Evolutionary conservation across 2,797 vertebrate genomes (phyloP), one percentile per base, ranked within the genome.

Genomic region (Pangasius mekongensis): DNA sequence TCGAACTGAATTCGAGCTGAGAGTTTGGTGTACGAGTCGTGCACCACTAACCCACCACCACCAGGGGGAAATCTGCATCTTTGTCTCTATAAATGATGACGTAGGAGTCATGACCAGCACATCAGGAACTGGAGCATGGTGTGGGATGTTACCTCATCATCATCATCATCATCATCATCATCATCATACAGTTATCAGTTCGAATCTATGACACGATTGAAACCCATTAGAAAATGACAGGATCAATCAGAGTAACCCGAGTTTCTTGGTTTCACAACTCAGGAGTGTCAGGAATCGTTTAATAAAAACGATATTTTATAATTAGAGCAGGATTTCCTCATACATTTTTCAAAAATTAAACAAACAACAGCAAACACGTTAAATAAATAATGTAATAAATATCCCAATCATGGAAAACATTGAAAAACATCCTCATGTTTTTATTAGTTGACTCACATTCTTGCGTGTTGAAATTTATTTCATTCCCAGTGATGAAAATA

Each of bases 11-110:
- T 24, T 60, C 9, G 0, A 77, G 27, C 5, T 52, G 43, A 49
- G 30, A 36, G 22, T 10, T 56, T 33, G 18, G n/a, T 36, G 8
- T 80, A 20, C 6, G 20, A 58, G 16, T 1, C 2, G 6, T 62
- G 36, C 24, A 62, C 66, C 52, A 43, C 1, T 58, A 58, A 85
- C 7, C 5, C 84, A 18, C 78, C 13, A 62, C 91, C 92, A 92
- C 87, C 86, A 92, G 92, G 86, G 90, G 89, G 90, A 89, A 84
- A 84, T 60, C 78, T 77, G 83, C 16, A 76, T 54, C 56, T 84
- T 13, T 66, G 47, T 64, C 36, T 86, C 22, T n/a, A 64, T 27
- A 69, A 71, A 71, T 58, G 13, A 62, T 52, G 5, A 84, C 16
- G 49, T 0, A 52, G 16, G 43, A 52, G n/a, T 54, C 47, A 33